These are phyloP conservation scores for Xiphorhynchus erythropygius DNA, from an alignment of 2,797 vertebrate genomes.

Conservation along the genomic window DNA sequence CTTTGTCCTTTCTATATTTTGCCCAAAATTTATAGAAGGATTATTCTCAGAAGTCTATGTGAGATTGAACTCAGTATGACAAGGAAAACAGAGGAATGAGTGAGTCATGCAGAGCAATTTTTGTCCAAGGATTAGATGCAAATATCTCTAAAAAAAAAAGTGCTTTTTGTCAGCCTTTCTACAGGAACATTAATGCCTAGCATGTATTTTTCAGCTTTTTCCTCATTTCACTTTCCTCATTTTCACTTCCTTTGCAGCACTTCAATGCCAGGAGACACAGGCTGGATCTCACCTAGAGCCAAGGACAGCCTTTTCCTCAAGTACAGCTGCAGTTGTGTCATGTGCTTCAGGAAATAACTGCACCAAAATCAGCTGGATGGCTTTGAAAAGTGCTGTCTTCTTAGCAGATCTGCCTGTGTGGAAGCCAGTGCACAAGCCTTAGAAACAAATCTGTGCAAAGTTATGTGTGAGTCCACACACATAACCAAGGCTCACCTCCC, in stretches of 20 bases:
- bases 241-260: not conserved
- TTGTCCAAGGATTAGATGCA: not conserved
- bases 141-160: not conserved
- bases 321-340: not conserved
- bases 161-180: not conserved
- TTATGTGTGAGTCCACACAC: not conserved
- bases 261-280: not conserved
- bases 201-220: not conserved
- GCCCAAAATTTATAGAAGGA: not conserved
- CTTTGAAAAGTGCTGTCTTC: not conserved
- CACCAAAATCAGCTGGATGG: not conserved
- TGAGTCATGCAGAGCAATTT: slow-evolving; percentile 23
- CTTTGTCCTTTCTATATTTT: not conserved
- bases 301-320: not conserved
- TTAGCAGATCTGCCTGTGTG: not conserved
- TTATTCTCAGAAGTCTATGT: not conserved
- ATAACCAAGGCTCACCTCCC: not conserved
- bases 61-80: not conserved
- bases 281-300: not conserved
- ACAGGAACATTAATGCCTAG: not conserved
- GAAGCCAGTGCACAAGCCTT: not conserved
- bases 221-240: not conserved
- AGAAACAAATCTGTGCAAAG: not conserved
- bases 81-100: slow-evolving; percentile 18
- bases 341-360: not conserved